Conservation (phyloP, 1,140 invertebrate species). For the Brachystomella parvula region DNA sequence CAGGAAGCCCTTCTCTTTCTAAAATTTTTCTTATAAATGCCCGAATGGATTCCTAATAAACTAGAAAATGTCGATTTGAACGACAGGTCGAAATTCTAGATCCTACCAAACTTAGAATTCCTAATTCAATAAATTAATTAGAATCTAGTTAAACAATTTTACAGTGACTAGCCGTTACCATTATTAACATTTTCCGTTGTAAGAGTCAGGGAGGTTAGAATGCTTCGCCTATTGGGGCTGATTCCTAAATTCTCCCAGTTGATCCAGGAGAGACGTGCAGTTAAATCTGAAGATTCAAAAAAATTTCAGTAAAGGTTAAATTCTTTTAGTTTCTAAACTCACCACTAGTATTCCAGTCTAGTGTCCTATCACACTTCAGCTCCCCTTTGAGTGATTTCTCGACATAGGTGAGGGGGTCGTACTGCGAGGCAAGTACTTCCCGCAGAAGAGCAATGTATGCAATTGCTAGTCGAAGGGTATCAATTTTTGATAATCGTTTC, state of each 20-base stretch:
- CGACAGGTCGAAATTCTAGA: too few relatives aligned
- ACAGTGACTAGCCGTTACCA: too few relatives aligned
- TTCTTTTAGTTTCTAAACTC: constrained; percentile 41
- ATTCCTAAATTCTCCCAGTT: constrained; percentile 98
- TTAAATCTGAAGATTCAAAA: constrained; percentile 67
- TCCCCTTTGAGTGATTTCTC: constrained; percentile 83
- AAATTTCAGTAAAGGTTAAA: not conserved
- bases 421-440: constrained; percentile 80
- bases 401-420: constrained; percentile 85
- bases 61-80: too few relatives aligned
- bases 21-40: too few relatives aligned
- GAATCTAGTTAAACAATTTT: too few relatives aligned
- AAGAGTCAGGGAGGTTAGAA: constrained; percentile 59
- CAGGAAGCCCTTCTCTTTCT: too few relatives aligned
- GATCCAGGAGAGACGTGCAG: constrained; percentile 94
- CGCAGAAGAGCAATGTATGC: constrained; percentile 90
- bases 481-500: constrained; percentile 93
- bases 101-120: too few relatives aligned
- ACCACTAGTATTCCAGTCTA: constrained; percentile 95
- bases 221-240: constrained; percentile 70
- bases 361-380: constrained; percentile 67
- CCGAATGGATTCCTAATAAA: too few relatives aligned
- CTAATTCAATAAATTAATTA: too few relatives aligned
- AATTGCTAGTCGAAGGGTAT: constrained; percentile 88
- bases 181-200: constrained; percentile 10